Base-by-base conservation (phyloP, 2,113 vertebrate species). In the Varanus komodoensis region DNA sequence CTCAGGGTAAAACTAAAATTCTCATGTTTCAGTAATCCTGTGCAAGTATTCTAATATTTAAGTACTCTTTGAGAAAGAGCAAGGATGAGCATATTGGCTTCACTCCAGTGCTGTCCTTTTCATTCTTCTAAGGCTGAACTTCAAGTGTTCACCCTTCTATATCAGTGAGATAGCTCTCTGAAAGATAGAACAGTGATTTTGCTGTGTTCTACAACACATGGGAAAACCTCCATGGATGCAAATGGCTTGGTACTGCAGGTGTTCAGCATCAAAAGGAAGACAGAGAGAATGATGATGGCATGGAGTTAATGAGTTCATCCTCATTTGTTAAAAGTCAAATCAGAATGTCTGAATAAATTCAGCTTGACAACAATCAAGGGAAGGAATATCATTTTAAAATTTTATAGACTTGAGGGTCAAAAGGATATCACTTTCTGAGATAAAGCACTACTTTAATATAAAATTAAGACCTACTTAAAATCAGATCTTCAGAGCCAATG, bases 1-100 rank as follows among this genome's bases (percentile, higher is more conserved):
- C 94, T 90, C 93, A 91, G 81, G 81, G 89, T 48, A 93, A 90
- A 95, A 88, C 75, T 89, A 79, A 48, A 95, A 74, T 68, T 93
- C 93, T 81, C 84, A 48, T 68, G 61, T 54, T 23, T 79, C 87
- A 32, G 71, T 12, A 73, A 9, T 12, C 27, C 32, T n/a, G 12
- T 73, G 9, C 27, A 73, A 12, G 8, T 12, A 73, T 32, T n/a
- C 29, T 73, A n/a, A 21, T 69, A 25, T 71, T 71, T 71, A 73
- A 73, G 29, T 73, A 73, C 9, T 73, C 9, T 73, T 12, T 12
- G 71, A n/a, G 71, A 12, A 12, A 32, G 8, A 77, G 17, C 34
- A 25, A 29, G 25, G 50, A 54, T 23, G 50, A 57, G 50, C 29
- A 81, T 27, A 25, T 4, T 81, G 57, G 50, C 79, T 32, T 4